Conservation (phyloP, 2,797 vertebrate genomes). For the Hoplostethus atlanticus region DNA sequence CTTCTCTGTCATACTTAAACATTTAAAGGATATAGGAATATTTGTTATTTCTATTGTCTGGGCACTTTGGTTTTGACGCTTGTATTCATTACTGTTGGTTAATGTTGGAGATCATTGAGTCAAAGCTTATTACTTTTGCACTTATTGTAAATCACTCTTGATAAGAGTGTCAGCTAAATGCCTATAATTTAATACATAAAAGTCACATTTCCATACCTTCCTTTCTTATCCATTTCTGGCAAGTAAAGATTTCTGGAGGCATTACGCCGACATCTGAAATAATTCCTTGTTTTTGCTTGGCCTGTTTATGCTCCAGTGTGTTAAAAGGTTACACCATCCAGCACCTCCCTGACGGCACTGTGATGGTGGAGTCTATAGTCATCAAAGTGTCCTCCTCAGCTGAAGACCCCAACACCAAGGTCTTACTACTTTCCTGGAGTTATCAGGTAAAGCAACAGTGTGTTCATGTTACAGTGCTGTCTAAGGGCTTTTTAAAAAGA, state of each 20-base stretch:
- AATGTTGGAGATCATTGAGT: no score
- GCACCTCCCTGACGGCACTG: slow-evolving; percentile 94
- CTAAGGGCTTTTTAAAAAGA: no score
- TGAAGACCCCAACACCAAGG: slow-evolving; percentile 92
- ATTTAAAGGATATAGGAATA: no score
- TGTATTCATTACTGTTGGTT: no score
- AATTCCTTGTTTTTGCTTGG: neutral
- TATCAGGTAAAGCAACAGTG: slow-evolving; percentile 88
- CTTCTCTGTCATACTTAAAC: no score
- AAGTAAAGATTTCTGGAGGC: no score
- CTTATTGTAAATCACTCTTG: no score
- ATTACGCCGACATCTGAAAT: neutral
- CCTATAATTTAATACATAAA: no score
- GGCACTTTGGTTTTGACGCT: no score
- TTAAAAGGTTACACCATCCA: slow-evolving; percentile 94
- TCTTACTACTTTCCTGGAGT: slow-evolving; percentile 96
- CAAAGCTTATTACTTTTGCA: no score
- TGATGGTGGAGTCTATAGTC: slow-evolving; percentile 97
- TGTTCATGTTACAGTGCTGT: neutral
- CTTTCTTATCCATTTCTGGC: neutral
- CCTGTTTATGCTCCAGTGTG: slow-evolving; percentile 75
- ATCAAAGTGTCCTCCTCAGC: slow-evolving; percentile 93
- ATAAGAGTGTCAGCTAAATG: no score
- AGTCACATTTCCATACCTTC: neutral
- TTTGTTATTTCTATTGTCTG: no score